Percentiles rank a stretch among this genome's conserved stretches.
These are phyloP conservation scores for Suncus etruscus DNA, from an alignment of 2,113 vertebrate genomes.

Conservation along the genomic window DNA sequence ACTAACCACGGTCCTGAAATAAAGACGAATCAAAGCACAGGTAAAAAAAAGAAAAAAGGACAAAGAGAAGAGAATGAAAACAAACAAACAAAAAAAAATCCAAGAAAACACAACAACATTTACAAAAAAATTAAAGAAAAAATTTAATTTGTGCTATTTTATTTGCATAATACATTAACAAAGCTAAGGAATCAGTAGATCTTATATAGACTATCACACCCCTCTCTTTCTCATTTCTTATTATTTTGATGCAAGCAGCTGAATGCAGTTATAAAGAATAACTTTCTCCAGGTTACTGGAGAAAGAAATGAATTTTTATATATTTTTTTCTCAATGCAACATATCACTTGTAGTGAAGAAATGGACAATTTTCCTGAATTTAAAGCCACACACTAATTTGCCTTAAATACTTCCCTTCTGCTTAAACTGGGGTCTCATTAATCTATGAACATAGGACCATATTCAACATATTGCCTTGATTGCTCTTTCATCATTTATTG, in stretches of 20 bases:
- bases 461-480: slow-evolving; percentile 21
- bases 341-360: slow-evolving; percentile 6
- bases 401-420: slow-evolving; percentile 10
- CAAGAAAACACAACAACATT: no score
- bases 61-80: no score
- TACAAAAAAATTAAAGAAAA: no score
- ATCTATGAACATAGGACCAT: not conserved
- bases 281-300: not conserved
- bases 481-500: slow-evolving; percentile 25
- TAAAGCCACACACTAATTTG: slow-evolving; percentile 7
- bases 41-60: no score
- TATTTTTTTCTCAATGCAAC: not conserved
- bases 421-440: slow-evolving; percentile 35
- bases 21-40: no score
- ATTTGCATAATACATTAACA: not conserved
- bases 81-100: no score
- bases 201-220: not conserved
- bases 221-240: not conserved
- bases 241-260: not conserved
- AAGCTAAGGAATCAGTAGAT: not conserved
- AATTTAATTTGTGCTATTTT: no score
- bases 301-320: slow-evolving; percentile 57
- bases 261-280: slow-evolving; percentile 8
- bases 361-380: not conserved
- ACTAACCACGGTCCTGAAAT: no score